These are phyloP conservation scores for Oryzias celebensis DNA, from an alignment of 2,113 vertebrate species.

Conservation along the genomic window DNA sequence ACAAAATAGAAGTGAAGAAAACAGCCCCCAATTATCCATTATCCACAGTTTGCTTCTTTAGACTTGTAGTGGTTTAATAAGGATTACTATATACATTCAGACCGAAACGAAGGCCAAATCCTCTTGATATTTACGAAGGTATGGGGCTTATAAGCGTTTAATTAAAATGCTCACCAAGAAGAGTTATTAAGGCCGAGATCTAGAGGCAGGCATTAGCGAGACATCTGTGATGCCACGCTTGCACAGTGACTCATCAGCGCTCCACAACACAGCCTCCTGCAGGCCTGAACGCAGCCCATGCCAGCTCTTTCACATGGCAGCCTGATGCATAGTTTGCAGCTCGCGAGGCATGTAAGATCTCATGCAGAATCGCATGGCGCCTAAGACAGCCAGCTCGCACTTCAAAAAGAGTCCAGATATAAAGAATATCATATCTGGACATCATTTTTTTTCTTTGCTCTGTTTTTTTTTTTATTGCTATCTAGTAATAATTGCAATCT, in stretches of 20 bases:
- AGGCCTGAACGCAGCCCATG: slow-evolving; percentile 38
- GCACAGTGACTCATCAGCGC: slow-evolving; percentile 58
- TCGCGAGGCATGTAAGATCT: slow-evolving; percentile 14
- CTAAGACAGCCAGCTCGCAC: neutral
- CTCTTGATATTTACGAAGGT: slow-evolving; percentile 30
- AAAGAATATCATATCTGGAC: too few species aligned
- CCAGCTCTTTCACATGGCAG: slow-evolving; percentile 35
- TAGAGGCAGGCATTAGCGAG: slow-evolving; percentile 43
- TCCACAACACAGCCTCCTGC: slow-evolving; percentile 54
- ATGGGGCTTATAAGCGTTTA: slow-evolving; percentile 37
- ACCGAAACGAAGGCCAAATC: slow-evolving; percentile 13
- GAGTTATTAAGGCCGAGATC: slow-evolving; percentile 39
- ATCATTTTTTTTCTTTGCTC: too few species aligned
- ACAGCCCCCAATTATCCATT: slow-evolving; percentile 26
- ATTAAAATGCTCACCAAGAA: slow-evolving; percentile 50
- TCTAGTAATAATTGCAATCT: too few species aligned
- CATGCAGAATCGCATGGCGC: neutral
- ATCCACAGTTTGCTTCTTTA: slow-evolving; percentile 16
- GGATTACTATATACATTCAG: neutral
- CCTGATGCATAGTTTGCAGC: slow-evolving; percentile 20
- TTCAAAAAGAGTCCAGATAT: too few species aligned
- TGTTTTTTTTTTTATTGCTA: too few species aligned
- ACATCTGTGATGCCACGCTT: slow-evolving; percentile 49
- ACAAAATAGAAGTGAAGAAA: slow-evolving; percentile 2
- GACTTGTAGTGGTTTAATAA: neutral